phyloP scores from a whole-genome alignment of 2,888 invertebrate species.

The Lasioglossum villosulum region DNA sequence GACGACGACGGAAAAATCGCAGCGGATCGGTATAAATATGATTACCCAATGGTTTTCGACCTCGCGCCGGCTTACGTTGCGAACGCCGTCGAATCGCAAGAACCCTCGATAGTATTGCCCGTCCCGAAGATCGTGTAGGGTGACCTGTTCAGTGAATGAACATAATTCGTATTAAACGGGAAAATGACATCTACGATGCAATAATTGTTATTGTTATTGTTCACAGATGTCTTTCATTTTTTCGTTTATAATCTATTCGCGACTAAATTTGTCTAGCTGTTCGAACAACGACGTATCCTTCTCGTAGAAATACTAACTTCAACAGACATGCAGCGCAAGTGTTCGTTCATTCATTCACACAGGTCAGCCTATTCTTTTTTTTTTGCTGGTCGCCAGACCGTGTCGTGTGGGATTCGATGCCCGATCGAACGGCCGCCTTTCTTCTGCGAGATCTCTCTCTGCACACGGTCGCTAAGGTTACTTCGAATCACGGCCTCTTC shows the following conservation, averaged over 20 bases:
- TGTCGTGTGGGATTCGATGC: conserved; percentile 34
- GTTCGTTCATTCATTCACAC: too few relatives aligned
- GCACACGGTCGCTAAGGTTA: conserved; percentile 69
- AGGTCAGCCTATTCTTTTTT: background rate
- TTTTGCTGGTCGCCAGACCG: conserved; percentile 19
- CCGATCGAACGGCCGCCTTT: conserved; percentile 55
- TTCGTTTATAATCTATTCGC: too few relatives aligned
- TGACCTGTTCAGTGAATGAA: background rate
- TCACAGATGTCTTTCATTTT: background rate
- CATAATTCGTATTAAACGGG: background rate
- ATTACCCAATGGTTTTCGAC: conserved; percentile 25
- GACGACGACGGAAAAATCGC: conserved; percentile 19
- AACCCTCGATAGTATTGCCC: background rate
- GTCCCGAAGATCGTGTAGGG: background rate
- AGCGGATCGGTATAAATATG: conserved; percentile 27
- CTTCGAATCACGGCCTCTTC: conserved; percentile 60
- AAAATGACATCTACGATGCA: background rate
- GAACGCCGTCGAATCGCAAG: background rate
- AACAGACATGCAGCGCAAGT: too few relatives aligned
- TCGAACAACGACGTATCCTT: background rate
- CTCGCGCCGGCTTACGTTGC: background rate
- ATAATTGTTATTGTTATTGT: background rate
- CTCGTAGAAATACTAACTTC: too few relatives aligned
- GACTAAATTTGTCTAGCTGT: background rate
- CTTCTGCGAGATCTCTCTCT: conserved; percentile 55